Evolutionary conservation across 2,888 invertebrate genomes (phyloP).

Genomic region (Holacanthella duospinosa): DNA sequence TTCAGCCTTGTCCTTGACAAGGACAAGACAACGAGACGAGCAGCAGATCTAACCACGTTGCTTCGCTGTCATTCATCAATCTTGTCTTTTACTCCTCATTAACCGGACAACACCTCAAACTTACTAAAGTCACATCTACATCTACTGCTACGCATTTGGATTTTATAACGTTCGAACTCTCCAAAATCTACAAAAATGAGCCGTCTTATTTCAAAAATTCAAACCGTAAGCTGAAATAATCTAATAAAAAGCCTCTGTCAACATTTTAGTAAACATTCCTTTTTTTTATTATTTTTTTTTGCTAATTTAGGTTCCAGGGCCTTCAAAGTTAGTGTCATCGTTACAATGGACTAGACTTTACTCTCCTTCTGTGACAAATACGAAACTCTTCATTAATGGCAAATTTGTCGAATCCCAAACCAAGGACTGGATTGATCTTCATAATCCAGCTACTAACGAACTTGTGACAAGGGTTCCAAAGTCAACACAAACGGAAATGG

Average conservation of each 20-base stretch:
- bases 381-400: conserved; percentile 92
- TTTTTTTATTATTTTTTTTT: background rate
- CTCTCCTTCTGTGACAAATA: conserved; percentile 52
- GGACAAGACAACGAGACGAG: too few species aligned
- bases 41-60: too few species aligned
- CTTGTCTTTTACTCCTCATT: too few species aligned
- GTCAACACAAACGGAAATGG: conserved; percentile 77
- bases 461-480: conserved; percentile 71
- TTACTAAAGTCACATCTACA: too few species aligned
- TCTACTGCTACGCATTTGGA: too few species aligned
- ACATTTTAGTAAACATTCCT: background rate
- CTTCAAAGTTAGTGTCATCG: background rate
- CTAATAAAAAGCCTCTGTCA: too few species aligned
- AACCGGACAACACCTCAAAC: too few species aligned
- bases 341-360: conserved; percentile 5
- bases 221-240: background rate
- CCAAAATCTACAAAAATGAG: background rate
- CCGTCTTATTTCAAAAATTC: background rate
- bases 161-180: too few species aligned
- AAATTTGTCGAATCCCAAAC: conserved; percentile 85
- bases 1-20: too few species aligned
- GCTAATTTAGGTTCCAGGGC: background rate
- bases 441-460: conserved; percentile 89
- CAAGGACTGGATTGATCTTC: conserved; percentile 85
- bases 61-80: too few species aligned